Percentiles rank a stretch among this genome's conserved stretches.
Evolutionary conservation across 1,140 invertebrate species (phyloP).

Genomic region (Sminthurinus signatus): DNA sequence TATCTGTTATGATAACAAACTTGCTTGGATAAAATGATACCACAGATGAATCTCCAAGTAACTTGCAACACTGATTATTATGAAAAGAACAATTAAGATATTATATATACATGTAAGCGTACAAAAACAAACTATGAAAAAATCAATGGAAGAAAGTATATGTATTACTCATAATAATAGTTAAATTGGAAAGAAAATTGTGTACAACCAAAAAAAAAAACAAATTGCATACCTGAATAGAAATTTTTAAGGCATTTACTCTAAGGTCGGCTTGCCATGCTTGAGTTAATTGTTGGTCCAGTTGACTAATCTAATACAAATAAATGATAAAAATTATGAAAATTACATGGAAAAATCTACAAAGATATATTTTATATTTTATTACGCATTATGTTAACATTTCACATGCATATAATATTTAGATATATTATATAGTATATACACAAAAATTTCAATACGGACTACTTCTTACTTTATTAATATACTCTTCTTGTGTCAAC

Average conservation of each 20-base stretch:
- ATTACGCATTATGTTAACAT: neutral
- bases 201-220: too few relatives aligned
- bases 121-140: constrained; percentile 7
- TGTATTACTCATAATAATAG: too few relatives aligned
- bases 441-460: too few relatives aligned
- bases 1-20: constrained; percentile 92
- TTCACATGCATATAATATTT: neutral
- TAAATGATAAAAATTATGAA: neutral
- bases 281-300: constrained; percentile 77
- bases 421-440: neutral
- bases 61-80: constrained; percentile 86
- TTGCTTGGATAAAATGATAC: constrained; percentile 96
- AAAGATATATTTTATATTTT: neutral
- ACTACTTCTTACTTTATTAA: constrained; percentile 26
- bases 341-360: neutral
- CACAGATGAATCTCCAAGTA: constrained; percentile 78
- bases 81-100: too few relatives aligned
- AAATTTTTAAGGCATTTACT: constrained; percentile 93
- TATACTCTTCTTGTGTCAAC: constrained; percentile 86
- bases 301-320: constrained; percentile 79
- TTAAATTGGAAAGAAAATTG: too few relatives aligned
- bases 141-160: too few relatives aligned
- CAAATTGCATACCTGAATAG: constrained; percentile 61
- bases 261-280: constrained; percentile 91
- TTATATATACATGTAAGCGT: too few relatives aligned